phyloP scores from a whole-genome alignment of 2,888 invertebrate genomes.

The Sphaerophoria rueppellii region DNA sequence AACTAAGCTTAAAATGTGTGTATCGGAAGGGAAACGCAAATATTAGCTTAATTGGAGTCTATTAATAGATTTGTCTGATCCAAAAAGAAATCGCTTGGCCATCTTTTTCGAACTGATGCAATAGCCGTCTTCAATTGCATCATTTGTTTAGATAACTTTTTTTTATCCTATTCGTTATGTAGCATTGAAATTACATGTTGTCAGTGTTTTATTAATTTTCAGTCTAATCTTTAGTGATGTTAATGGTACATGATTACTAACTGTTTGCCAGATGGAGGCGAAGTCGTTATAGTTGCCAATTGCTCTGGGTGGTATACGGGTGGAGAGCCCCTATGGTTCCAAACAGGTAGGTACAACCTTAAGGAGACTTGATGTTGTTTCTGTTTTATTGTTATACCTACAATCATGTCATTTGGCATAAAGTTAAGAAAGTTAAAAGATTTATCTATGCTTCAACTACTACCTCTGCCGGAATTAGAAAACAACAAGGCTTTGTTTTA shows the following conservation, averaged over 20 bases:
- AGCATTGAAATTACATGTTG: constrained; percentile 36
- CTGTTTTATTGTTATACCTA: neutral
- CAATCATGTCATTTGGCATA: constrained; percentile 35
- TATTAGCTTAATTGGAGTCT: neutral
- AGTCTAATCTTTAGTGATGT: constrained; percentile 40
- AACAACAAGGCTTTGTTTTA: too few species aligned
- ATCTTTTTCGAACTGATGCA: constrained; percentile 36
- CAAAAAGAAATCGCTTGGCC: constrained; percentile 14
- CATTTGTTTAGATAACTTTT: constrained; percentile 6
- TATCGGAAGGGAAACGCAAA: neutral
- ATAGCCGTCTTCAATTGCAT: constrained; percentile 32
- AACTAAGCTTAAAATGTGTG: too few species aligned
- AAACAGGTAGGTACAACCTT: neutral
- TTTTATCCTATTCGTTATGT: neutral
- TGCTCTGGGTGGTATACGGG: neutral
- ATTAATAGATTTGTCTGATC: neutral
- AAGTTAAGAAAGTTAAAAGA: constrained; percentile 11
- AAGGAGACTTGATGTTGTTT: neutral
- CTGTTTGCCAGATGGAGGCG: constrained; percentile 6
- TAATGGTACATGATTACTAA: constrained; percentile 42
- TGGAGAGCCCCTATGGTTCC: neutral
- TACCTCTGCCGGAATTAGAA: neutral
- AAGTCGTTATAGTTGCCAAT: neutral
- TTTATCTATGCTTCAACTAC: constrained; percentile 9
- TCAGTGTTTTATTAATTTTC: constrained; percentile 50